A percentile compares a stretch with the other conserved stretches of the same genome.
These are phyloP conservation scores for Hirtodrosophila alboralis DNA, from an alignment of 2,888 invertebrate genomes.

Conservation along the genomic window DNA sequence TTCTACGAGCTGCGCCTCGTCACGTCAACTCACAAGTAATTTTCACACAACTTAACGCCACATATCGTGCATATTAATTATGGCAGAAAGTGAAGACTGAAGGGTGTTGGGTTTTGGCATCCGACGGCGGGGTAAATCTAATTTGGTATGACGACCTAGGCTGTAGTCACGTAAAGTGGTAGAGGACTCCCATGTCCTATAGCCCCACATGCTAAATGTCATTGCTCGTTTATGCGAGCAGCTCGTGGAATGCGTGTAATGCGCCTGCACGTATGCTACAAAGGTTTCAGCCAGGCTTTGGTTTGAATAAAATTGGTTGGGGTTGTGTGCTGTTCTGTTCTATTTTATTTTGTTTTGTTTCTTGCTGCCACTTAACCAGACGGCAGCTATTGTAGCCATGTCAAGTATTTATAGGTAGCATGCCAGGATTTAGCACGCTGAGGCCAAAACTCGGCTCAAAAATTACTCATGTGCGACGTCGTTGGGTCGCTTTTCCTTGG, in stretches of 20 bases:
- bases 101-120: not conserved
- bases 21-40: conserved; percentile 72
- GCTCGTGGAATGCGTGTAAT: conserved; percentile 35
- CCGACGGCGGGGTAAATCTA: conserved; percentile 66
- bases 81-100: conserved; percentile 28
- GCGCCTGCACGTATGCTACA: conserved; percentile 67
- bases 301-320: not conserved
- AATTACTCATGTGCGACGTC: conserved; percentile 50
- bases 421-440: conserved; percentile 62
- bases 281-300: conserved; percentile 2
- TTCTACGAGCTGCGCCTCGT: conserved; percentile 38
- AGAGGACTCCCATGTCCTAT: conserved; percentile 11
- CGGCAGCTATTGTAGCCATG: conserved; percentile 69
- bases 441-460: conserved; percentile 53
- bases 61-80: conserved; percentile 79
- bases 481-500: conserved; percentile 27
- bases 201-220: conserved; percentile 55
- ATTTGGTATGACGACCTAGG: conserved; percentile 66
- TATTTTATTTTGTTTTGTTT: conserved; percentile 2
- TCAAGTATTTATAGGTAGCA: conserved; percentile 75
- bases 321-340: too few species aligned
- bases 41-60: conserved; percentile 78
- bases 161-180: conserved; percentile 57
- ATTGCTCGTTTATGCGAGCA: conserved; percentile 22
- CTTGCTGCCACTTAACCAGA: conserved; percentile 31